These are phyloP conservation scores for Serripes groenlandicus DNA, from an alignment of 2,888 invertebrate genomes.

Conservation along the genomic window DNA sequence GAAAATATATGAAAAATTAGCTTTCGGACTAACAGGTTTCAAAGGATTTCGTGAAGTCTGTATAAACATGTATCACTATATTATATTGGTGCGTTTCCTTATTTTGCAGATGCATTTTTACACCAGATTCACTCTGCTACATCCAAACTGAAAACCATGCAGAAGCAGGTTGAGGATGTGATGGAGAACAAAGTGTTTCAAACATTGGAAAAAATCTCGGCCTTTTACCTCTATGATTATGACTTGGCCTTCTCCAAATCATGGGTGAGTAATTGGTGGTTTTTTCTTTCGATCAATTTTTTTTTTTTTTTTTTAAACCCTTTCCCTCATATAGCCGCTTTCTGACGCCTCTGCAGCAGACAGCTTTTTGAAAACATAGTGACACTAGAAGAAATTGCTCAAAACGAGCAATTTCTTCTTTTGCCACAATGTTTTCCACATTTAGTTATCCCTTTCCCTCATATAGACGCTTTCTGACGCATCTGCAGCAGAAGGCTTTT, in stretches of 20 bases:
- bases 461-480: too few relatives aligned
- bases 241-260: conserved; percentile 82
- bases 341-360: too few relatives aligned
- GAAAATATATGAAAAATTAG: too few relatives aligned
- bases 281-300: too few relatives aligned
- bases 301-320: too few relatives aligned
- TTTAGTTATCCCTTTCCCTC: too few relatives aligned
- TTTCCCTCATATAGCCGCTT: too few relatives aligned
- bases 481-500: too few relatives aligned
- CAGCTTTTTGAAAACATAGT: not conserved
- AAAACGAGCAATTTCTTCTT: not conserved
- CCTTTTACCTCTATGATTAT: conserved; percentile 84
- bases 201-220: conserved; percentile 79
- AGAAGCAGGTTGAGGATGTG: conserved; percentile 79
- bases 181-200: conserved; percentile 82
- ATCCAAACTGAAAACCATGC: conserved; percentile 79
- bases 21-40: too few relatives aligned
- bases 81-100: not conserved
- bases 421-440: not conserved
- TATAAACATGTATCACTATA: not conserved
- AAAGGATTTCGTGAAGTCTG: not conserved
- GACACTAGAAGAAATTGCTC: not conserved
- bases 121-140: conserved; percentile 85
- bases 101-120: conserved; percentile 84
- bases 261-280: conserved; percentile 85